These are phyloP conservation scores for Cheilosia soror DNA, from an alignment of 2,888 invertebrate genomes.

Conservation along the genomic window DNA sequence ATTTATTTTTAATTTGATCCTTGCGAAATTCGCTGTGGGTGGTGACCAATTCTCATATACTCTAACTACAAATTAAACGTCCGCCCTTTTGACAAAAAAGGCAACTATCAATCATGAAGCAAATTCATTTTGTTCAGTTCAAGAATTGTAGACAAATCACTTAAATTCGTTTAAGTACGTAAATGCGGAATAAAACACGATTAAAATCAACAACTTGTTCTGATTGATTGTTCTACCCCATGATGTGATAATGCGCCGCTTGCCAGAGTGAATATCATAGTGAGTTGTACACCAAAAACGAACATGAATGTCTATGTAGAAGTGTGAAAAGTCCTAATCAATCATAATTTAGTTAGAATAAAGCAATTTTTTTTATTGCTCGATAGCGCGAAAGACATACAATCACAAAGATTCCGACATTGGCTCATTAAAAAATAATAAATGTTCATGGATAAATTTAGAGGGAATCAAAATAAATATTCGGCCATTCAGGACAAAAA, in stretches of 20 bases:
- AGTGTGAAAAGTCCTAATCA: conserved; percentile 40
- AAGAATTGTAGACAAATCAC: conserved; percentile 66
- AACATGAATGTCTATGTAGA: conserved; percentile 13
- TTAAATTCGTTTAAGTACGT: conserved; percentile 51
- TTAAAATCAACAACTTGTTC: conserved; percentile 44
- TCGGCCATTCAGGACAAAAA: conserved; percentile 26
- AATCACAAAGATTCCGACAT: conserved; percentile 26
- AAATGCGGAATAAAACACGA: conserved; percentile 43
- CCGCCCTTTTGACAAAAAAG: conserved; percentile 50
- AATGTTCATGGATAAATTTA: conserved; percentile 56
- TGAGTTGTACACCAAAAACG: conserved; percentile 25
- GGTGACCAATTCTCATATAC: not conserved
- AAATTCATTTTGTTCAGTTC: conserved; percentile 36
- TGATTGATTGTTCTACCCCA: conserved; percentile 65
- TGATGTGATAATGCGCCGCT: conserved; percentile 60
- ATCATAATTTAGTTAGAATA: conserved; percentile 39
- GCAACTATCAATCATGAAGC: conserved; percentile 52
- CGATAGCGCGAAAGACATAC: conserved; percentile 31
- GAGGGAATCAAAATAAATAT: conserved; percentile 43
- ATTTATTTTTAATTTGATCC: too few species aligned
- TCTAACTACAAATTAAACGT: conserved; percentile 39
- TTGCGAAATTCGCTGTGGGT: not conserved
- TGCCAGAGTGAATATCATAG: conserved; percentile 32
- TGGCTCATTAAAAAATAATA: conserved; percentile 68
- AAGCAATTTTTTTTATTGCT: conserved; percentile 22